phyloP scores from a whole-genome alignment of 2,797 vertebrate genomes.

The Cirrhinus molitorella region DNA sequence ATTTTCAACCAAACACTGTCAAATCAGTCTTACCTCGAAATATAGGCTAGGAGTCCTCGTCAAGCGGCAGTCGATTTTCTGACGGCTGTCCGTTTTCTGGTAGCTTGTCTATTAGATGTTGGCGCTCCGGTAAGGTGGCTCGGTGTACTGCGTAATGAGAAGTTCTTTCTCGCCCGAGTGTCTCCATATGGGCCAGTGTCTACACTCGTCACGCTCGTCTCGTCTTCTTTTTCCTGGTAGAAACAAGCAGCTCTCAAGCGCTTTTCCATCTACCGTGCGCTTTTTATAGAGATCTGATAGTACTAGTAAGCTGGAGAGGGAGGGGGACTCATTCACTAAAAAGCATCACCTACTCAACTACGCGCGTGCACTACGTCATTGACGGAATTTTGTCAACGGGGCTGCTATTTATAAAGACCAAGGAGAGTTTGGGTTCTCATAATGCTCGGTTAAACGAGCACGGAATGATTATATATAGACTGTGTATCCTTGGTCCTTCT shows the following conservation, averaged over 20 bases:
- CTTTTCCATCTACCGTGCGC: slow-evolving; percentile 79
- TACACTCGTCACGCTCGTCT: slow-evolving; percentile 10
- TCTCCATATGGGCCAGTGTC: slow-evolving; percentile 42
- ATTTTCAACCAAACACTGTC: slow-evolving; percentile 2
- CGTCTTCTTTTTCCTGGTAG: slow-evolving; percentile 48
- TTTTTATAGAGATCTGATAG: slow-evolving; percentile 87
- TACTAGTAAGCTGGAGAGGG: slow-evolving; percentile 74
- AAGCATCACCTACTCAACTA: slow-evolving; percentile 87
- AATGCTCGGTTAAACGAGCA: slow-evolving; percentile 20
- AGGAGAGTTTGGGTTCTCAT: slow-evolving; percentile 53
- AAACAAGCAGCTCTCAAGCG: slow-evolving; percentile 74
- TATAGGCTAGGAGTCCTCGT: slow-evolving; percentile 1
- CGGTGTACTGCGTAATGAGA: slow-evolving; percentile 12
- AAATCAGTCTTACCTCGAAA: slow-evolving; percentile 51
- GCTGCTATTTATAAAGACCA: slow-evolving; percentile 81
- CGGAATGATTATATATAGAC: slow-evolving; percentile 5
- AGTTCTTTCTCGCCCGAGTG: slow-evolving; percentile 33
- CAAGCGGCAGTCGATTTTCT: not conserved
- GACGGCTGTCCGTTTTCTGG: slow-evolving; percentile 36
- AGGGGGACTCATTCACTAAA: slow-evolving; percentile 82
- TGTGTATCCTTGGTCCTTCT: not conserved
- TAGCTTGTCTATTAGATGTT: slow-evolving; percentile 1
- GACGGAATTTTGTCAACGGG: slow-evolving; percentile 69
- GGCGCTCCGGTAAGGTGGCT: slow-evolving; percentile 1
- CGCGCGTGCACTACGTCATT: slow-evolving; percentile 83